Conservation (phyloP, 2,797 vertebrate species). For the Myotis pilosus region DNA sequence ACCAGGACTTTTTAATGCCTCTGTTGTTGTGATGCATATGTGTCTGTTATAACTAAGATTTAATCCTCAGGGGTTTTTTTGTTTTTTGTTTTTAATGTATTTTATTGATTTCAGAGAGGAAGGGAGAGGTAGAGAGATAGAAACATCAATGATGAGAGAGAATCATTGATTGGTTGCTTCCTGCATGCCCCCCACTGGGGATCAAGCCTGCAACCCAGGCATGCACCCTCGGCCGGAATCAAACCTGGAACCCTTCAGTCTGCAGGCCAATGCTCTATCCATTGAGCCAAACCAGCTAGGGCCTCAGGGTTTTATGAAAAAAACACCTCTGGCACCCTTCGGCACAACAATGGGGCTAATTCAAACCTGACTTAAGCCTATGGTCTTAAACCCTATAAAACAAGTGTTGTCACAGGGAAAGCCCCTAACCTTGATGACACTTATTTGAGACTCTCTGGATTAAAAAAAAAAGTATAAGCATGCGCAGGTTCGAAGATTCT, state of each 20-base stretch:
- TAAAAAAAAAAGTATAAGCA: not conserved
- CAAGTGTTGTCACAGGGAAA: not conserved
- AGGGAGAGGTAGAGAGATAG: no score
- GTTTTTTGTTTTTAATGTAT: no score
- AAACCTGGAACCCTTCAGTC: no score
- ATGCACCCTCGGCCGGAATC: no score
- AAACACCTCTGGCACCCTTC: not conserved
- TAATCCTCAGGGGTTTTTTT: not conserved
- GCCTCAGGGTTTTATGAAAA: not conserved
- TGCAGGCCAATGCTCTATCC: no score
- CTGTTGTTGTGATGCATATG: not conserved
- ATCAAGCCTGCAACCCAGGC: no score
- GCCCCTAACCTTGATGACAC: not conserved
- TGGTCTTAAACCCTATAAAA: not conserved
- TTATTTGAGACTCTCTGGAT: not conserved
- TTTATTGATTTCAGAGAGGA: no score
- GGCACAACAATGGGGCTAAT: not conserved
- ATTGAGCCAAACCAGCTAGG: no score
- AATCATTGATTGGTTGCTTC: no score
- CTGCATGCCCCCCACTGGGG: no score
- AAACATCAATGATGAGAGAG: no score
- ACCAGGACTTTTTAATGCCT: not conserved
- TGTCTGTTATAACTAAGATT: not conserved
- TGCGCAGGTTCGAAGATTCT: not conserved
- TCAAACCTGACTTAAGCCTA: conserved; percentile 13